These are phyloP conservation scores for Gymnorhina tibicen DNA, from an alignment of 2,113 vertebrate genomes.

Conservation along the genomic window DNA sequence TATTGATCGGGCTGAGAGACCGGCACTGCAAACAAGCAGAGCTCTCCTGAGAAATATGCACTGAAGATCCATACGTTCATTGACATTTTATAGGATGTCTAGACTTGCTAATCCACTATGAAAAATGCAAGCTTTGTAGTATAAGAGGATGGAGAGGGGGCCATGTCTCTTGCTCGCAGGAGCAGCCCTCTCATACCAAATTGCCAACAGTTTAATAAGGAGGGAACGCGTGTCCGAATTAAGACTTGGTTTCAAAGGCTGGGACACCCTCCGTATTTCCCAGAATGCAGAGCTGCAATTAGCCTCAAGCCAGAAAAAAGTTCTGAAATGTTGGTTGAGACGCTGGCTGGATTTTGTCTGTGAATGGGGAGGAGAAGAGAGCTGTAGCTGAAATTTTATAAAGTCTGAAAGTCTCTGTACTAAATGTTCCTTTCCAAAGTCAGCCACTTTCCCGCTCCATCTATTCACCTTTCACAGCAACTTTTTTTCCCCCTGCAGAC, in stretches of 20 bases:
- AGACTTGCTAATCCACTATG: conserved; percentile 69
- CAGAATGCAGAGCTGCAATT: conserved; percentile 32
- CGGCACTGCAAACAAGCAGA: conserved; percentile 30
- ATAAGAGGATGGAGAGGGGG: background rate
- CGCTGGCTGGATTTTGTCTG: background rate
- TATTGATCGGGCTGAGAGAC: conserved; percentile 62
- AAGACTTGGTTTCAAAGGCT: background rate
- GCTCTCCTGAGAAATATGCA: conserved; percentile 54
- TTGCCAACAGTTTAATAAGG: conserved; percentile 15
- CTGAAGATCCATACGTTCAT: conserved; percentile 63
- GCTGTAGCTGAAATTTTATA: background rate
- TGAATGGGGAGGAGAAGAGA: background rate
- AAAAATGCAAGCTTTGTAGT: conserved; percentile 65
- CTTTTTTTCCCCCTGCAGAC: background rate
- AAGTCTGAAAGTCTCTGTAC: background rate
- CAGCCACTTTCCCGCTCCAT: background rate
- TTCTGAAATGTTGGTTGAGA: conserved; percentile 12
- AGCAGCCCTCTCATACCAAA: background rate
- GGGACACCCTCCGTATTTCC: background rate
- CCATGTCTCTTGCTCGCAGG: background rate
- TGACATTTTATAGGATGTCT: conserved; percentile 71
- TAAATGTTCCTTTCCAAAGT: conserved; percentile 38
- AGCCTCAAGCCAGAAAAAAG: conserved; percentile 35
- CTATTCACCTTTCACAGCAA: background rate
- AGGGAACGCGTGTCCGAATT: background rate